Percentiles rank a stretch among this genome's conserved stretches.
Evolutionary conservation across 2,113 vertebrate genomes (phyloP).

Genomic region (Sclerurus mexicanus): DNA sequence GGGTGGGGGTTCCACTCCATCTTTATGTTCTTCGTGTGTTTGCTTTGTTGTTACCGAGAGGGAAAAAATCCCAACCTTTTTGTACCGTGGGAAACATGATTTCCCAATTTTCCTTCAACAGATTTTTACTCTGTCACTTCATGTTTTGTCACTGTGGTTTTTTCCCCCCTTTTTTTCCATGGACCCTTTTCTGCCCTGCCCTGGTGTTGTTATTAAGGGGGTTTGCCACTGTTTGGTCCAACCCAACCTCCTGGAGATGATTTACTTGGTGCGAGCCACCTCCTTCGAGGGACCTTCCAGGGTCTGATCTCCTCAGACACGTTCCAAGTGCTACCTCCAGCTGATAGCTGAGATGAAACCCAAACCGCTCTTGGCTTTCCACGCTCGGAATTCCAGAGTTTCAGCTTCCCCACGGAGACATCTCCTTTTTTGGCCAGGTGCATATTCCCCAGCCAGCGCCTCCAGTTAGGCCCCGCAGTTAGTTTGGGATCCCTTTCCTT

Average conservation of each 20-base stretch:
- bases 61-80: neutral
- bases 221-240: neutral
- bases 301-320: neutral
- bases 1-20: neutral
- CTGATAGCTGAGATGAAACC: constrained; percentile 12
- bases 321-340: constrained; percentile 1
- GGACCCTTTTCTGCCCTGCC: neutral
- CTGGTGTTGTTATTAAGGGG: neutral
- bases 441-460: neutral
- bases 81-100: neutral
- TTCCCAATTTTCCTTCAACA: neutral
- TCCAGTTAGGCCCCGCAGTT: neutral
- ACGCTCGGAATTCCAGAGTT: constrained; percentile 23
- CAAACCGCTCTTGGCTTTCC: constrained; percentile 22
- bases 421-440: constrained; percentile 45
- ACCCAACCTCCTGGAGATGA: neutral
- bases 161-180: neutral
- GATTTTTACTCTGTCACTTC: neutral
- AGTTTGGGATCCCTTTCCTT: neutral
- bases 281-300: neutral
- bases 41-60: neutral
- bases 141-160: neutral
- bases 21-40: neutral
- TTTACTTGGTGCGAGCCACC: neutral
- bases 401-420: neutral